A percentile compares a stretch with the other conserved stretches of the same genome.
phyloP scores from a whole-genome alignment of 2,113 vertebrate species.

The Nicator chloris region DNA sequence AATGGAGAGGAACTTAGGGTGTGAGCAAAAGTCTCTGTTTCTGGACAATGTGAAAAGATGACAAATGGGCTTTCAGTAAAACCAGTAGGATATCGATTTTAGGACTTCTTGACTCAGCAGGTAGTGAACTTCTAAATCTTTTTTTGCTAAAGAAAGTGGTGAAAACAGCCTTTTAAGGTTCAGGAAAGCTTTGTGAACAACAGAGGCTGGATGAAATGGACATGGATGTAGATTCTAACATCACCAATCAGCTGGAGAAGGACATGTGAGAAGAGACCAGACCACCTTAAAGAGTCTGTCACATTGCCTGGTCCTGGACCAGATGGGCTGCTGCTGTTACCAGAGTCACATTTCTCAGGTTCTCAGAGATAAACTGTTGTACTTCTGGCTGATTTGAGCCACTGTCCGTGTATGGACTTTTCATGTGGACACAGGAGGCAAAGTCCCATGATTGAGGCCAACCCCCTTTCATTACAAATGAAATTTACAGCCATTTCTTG shows the following conservation, averaged over 20 bases:
- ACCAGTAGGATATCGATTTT: background rate
- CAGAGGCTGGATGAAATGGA: background rate
- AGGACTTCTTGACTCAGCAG: background rate
- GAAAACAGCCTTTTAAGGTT: background rate
- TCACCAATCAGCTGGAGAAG: background rate
- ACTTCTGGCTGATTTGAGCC: background rate
- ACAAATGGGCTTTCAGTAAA: background rate
- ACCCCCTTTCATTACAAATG: background rate
- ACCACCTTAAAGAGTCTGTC: background rate
- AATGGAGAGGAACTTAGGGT: background rate
- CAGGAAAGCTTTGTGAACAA: background rate
- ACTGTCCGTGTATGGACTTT: background rate
- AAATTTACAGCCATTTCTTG: background rate
- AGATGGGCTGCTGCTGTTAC: background rate
- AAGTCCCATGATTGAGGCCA: background rate
- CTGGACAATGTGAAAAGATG: background rate
- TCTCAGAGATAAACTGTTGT: background rate
- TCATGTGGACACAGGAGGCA: background rate
- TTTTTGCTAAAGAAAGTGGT: background rate
- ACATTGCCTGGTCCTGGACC: background rate
- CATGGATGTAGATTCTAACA: background rate
- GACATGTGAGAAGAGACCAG: background rate
- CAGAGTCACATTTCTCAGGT: background rate
- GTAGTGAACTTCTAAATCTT: background rate
- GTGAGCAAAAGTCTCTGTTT: background rate